Conservation (phyloP, 2,113 vertebrate species). For the Scatophagus argus region DNA sequence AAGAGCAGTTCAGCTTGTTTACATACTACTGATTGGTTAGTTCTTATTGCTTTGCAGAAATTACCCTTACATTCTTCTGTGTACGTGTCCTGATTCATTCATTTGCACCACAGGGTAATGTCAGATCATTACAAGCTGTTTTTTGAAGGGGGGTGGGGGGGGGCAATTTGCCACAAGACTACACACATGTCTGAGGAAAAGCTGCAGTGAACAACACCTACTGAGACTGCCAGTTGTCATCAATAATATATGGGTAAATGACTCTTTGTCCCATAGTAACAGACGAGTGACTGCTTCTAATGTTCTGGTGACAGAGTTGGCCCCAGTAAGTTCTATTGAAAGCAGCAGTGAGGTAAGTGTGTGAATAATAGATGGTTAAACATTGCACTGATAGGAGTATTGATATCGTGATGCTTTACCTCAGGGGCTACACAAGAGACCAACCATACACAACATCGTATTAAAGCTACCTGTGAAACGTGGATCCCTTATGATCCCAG, state of each 20-base stretch:
- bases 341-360: background rate
- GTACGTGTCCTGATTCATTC: constrained; percentile 18
- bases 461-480: background rate
- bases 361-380: background rate
- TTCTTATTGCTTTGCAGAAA: constrained; percentile 13
- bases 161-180: constrained; percentile 8
- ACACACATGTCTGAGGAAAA: constrained; percentile 9
- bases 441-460: background rate
- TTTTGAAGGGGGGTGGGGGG: background rate
- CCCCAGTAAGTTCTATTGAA: background rate
- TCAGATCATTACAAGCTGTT: constrained; percentile 16
- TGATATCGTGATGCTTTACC: background rate
- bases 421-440: background rate
- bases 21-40: constrained; percentile 37
- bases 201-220: constrained; percentile 16
- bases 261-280: constrained; percentile 30
- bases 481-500: background rate
- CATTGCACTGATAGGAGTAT: background rate
- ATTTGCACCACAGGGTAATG: constrained; percentile 24
- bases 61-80: background rate
- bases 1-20: constrained; percentile 17
- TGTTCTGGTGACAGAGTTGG: constrained; percentile 21
- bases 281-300: constrained; percentile 9
- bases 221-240: constrained; percentile 21
- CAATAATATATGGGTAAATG: constrained; percentile 45